Evolutionary conservation across 1,140 invertebrate species (phyloP), one percentile per base, ranked within the genome.

Genomic region (Streblospio benedicti): DNA sequence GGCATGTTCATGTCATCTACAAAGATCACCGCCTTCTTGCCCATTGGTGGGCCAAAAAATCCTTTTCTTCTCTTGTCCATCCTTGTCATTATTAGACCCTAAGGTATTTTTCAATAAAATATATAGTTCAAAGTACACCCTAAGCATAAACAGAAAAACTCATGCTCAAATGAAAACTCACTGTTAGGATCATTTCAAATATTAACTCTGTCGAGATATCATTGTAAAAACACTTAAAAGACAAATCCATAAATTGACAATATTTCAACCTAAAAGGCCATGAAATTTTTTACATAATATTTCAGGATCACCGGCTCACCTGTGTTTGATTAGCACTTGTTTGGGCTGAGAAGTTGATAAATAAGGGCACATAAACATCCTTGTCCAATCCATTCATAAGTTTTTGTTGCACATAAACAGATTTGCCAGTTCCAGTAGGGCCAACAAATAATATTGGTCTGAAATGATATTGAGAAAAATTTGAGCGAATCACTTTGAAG

Each of bases 51-150:
- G 31, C 76, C 78, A 61, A 69, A 79, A 31, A 77, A 69, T 18
- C 78, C 77, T 61, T 76, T 78, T 28, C 76, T 60, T 23, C 76
- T 61, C 56, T 75, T 74, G 62, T 78, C 76, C 27, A 79, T 63
- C 56, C 71, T 71, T 9, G 76, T 76, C 76, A 79, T 76, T 58
- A 79, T 76, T 35, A 79, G 73, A 45, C 92, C 86, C 86, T 90
- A 58, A 16, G n/a, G n/a, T n/a, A 62, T 61, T n/a, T n/a, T n/a
- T n/a, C n/a, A n/a, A n/a, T n/a, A n/a, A n/a, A n/a, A n/a, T n/a
- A 23, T 31, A 59, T 62, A 33, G 41, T 28, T 57, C n/a, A 50
- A 20, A 6, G 14, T 9, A n/a, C n/a, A n/a, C n/a, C n/a, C n/a
- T n/a, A n/a, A n/a, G n/a, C n/a, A n/a, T n/a, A n/a, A n/a, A n/a